Conservation (phyloP, 2,113 vertebrate genomes). For the Rissa tridactyla region DNA sequence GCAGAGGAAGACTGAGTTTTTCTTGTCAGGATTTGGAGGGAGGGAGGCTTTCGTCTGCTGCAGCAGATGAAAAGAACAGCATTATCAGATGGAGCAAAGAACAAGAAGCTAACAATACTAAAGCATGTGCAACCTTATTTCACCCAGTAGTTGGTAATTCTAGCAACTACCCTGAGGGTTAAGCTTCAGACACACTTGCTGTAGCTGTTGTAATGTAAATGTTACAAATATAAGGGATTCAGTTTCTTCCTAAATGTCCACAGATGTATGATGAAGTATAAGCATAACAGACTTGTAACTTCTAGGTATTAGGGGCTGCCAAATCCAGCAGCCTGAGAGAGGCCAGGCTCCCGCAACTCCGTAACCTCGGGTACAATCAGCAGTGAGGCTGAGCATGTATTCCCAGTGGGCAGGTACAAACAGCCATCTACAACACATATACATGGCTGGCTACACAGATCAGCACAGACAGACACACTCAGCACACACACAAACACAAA, state of each 20-base stretch:
- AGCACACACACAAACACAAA: background rate
- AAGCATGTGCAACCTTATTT: background rate
- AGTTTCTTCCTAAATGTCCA: background rate
- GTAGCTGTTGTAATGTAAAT: background rate
- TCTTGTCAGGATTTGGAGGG: background rate
- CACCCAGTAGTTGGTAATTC: background rate
- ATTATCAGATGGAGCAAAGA: background rate
- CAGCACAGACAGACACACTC: background rate
- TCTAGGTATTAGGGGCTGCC: background rate
- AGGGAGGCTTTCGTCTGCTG: background rate
- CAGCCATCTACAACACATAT: background rate
- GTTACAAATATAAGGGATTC: background rate
- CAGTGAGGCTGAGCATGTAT: background rate
- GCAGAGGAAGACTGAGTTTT: background rate
- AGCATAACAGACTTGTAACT: background rate
- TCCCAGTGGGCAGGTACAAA: background rate
- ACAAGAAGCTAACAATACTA: background rate
- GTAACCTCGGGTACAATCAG: background rate
- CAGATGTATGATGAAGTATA: background rate
- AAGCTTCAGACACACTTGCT: background rate
- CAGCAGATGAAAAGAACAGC: background rate
- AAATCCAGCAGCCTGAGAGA: background rate
- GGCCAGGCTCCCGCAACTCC: rapidly evolving
- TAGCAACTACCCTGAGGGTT: background rate
- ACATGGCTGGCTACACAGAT: background rate